Base-by-base conservation (phyloP, 2,888 invertebrate species). In the Podotricha telesiphe region DNA sequence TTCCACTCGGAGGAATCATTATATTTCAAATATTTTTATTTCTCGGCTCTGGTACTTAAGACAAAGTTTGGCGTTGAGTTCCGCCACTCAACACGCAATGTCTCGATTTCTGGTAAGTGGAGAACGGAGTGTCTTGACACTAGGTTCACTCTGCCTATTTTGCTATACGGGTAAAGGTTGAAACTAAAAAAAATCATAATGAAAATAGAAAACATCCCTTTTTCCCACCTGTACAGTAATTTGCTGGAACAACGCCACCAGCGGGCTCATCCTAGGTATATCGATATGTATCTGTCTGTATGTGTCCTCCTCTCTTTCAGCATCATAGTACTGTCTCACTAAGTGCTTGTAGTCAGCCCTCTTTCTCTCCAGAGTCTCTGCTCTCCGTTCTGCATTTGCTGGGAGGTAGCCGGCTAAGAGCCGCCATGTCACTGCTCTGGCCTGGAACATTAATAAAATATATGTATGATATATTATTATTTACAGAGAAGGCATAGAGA, bases 181-280 rank as follows among this genome's bases (percentile, higher is more conserved):
- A 37, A 8, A 37, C 1, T 6, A 37, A 6, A 37, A 37, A 37
- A 37, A 37, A 8, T 6, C 28, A 6, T 28, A 28, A 28, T 6
- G n/a, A n/a, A n/a, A 28, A 28, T 28, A 50, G 20, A 40, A 55
- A 3, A 45, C 19, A 40, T 15, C 42, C 15, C 8, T 3, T 72
- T 56, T 28, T 6, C 28, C 28, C n/a, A 92, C 92, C 89, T 95
- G 95, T 6, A 99, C 99, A 73, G 97, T 95, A 76, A 95, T 95
- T 91, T 99, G 99, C 89, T 99, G 99, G 89, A 99, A 99, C 75
- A 99, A 94, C 42, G 98, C 96, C 74, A 99, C 98, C 70, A 98
- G 94, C 7, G 99, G 99, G 85, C 99, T 99, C 99, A 99, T 99
- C 82, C 99, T 94, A 67, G 99, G 99, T 88, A 99, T 99, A 90